These are phyloP conservation scores for Lamellibrachia columna DNA, from an alignment of 2,888 invertebrate species.

Conservation along the genomic window DNA sequence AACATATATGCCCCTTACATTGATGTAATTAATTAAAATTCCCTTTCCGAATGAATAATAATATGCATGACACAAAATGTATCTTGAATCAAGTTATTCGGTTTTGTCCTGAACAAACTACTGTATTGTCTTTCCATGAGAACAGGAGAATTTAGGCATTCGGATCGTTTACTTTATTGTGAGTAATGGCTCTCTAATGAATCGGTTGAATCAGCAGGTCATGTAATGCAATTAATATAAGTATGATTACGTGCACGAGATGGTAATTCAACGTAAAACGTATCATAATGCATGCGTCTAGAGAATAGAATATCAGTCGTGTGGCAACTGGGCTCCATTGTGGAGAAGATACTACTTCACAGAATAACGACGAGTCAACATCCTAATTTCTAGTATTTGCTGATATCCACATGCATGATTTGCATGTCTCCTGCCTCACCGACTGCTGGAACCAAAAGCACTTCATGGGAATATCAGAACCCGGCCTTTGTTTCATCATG, in stretches of 20 bases:
- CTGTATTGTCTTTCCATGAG: neutral
- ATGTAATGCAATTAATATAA: neutral
- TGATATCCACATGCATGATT: neutral
- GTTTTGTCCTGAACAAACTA: neutral
- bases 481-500: too few species aligned
- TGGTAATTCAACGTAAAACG: neutral
- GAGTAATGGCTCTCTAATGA: neutral
- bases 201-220: neutral
- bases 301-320: neutral
- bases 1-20: neutral
- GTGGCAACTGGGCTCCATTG: neutral
- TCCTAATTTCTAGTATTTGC: neutral
- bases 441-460: neutral
- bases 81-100: neutral
- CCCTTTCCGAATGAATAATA: neutral
- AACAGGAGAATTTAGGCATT: neutral
- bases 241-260: neutral
- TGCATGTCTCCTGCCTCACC: neutral
- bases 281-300: neutral
- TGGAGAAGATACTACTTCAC: neutral
- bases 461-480: too few species aligned
- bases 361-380: neutral
- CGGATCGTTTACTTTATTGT: neutral
- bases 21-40: neutral
- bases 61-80: neutral